A percentile compares a stretch with the other conserved stretches of the same genome.
Conservation (phyloP, 1,140 invertebrate species). For the Orussus abietinus region DNA sequence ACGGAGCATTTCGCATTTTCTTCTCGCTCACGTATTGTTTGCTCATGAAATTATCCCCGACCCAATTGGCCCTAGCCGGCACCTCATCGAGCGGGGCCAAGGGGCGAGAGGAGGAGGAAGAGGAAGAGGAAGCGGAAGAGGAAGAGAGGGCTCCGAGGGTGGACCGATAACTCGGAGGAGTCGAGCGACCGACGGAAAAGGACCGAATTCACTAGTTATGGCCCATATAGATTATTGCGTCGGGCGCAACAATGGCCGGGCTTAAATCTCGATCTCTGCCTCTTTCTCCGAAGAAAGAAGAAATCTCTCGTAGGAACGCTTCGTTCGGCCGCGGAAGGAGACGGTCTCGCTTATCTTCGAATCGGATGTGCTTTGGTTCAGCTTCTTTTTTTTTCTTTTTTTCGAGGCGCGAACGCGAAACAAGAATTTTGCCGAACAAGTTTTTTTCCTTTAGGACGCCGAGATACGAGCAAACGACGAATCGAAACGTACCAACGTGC, state of each 20-base stretch:
- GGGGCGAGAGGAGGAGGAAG: constrained; percentile 17
- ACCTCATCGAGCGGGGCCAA: constrained; percentile 17
- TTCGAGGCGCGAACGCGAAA: no score
- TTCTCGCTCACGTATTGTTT: constrained; percentile 27
- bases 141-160: no score
- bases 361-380: no score
- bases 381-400: no score
- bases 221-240: constrained; percentile 29
- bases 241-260: constrained; percentile 25
- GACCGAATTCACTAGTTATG: constrained; percentile 31
- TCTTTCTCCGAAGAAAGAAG: constrained; percentile 8
- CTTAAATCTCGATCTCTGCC: constrained; percentile 15
- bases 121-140: constrained; percentile 25
- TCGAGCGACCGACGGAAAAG: constrained; percentile 25
- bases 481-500: no score
- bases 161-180: constrained; percentile 24
- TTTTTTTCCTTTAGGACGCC: no score
- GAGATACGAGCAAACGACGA: no score
- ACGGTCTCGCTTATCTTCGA: no score
- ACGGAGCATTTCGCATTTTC: constrained; percentile 4
- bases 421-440: no score
- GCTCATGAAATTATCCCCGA: constrained; percentile 32
- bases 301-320: no score
- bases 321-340: no score
- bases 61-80: constrained; percentile 32